Conservation (phyloP, 2,113 vertebrate species). For the Ascaphus truei region DNA sequence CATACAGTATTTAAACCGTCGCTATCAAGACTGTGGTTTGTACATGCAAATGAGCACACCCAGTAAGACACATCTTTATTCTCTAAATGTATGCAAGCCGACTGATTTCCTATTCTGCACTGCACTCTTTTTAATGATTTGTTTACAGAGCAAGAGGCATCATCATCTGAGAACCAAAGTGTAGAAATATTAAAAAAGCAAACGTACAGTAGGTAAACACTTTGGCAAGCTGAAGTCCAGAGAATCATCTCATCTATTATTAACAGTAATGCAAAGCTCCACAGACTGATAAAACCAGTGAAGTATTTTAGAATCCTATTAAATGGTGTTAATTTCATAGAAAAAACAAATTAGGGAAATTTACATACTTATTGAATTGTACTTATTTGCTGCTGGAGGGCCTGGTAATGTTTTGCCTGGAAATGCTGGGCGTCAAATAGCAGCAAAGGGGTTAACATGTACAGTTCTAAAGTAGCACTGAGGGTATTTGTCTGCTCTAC, state of each 20-base stretch:
- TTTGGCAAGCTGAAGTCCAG: not conserved
- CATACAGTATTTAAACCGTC: too few species aligned
- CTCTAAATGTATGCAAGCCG: not conserved
- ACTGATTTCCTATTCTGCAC: not conserved
- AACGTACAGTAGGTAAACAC: conserved; percentile 22
- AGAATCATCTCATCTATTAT: conserved; percentile 14
- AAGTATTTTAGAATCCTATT: conserved; percentile 3
- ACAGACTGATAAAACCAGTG: conserved; percentile 5
- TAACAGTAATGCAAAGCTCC: conserved; percentile 5
- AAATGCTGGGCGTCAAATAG: not conserved
- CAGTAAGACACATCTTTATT: too few species aligned
- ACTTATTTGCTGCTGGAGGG: not conserved
- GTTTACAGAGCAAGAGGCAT: conserved; percentile 18
- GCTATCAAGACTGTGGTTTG: too few species aligned
- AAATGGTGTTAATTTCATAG: not conserved
- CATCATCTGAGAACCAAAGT: not conserved
- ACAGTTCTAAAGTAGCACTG: not conserved
- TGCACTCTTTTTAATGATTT: conserved; percentile 17
- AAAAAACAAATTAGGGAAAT: not conserved
- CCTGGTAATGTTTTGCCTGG: not conserved
- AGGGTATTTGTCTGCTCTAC: not conserved
- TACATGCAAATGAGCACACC: too few species aligned
- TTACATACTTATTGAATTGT: conserved; percentile 6
- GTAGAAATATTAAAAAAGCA: conserved; percentile 14
- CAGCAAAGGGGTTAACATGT: not conserved